Base-by-base conservation (phyloP, 2,797 vertebrate genomes). In the Mareca strepera region DNA sequence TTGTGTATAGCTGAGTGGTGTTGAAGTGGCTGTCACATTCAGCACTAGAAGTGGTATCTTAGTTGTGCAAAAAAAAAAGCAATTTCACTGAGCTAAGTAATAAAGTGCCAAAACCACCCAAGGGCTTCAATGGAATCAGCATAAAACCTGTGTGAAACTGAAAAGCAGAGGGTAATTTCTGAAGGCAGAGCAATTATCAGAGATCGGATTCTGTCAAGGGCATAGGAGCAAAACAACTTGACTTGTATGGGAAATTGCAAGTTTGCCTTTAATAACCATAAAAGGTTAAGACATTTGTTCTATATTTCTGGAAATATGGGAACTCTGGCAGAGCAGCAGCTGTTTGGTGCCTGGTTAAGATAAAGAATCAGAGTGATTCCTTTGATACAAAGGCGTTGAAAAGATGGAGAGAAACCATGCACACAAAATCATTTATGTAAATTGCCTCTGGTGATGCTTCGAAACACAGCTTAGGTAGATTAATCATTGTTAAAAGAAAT, bases 361-460 rank as follows among this genome's bases (percentile, higher is more conserved):
- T 53, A 91, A 92, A 93, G 53, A 82, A 68, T 73, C 59, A 60
- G 20, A 75, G 44, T 20, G 7, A 86, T 93, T 95, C 60, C 78
- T 81, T 60, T 59, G 87, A 59, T 83, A 74, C 53, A 89, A 90
- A 90, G 69, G 75, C 90, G 81, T 63, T 56, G 58, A 93, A 95
- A 97, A 84, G 55, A 94, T 56, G 23, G 64, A 84, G 77, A 78
- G 93, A 92, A 89, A 50, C 17, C 26, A 29, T 53, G 21, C 68
- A 60, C 50, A 73, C 39, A 79, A 94, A 92, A 90, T 6, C 70
- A 44, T 41, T 55, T 83, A 77, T 85, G 73, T 76, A 92, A 91
- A 85, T 94, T 88, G 70, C 72, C 68, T 95, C 80, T 76, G 81
- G 62, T 92, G 58, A 63, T 74, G 84, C n/a, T 96, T 96, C 83